phyloP scores from a whole-genome alignment of 2,888 invertebrate genomes.

The Synanthedon andrenaeformis region DNA sequence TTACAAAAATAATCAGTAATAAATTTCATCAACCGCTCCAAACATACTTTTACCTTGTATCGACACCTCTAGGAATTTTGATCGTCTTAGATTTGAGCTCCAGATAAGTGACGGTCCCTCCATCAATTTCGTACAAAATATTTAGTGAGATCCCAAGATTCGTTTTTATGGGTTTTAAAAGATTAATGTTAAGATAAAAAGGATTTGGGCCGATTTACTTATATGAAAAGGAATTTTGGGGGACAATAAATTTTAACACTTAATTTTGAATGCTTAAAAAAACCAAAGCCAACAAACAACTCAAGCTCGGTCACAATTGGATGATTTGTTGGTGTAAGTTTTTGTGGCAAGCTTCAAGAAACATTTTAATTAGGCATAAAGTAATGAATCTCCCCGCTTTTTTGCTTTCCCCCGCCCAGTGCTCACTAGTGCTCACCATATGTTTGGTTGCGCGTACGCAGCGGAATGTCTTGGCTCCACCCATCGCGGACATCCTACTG shows the following conservation, averaged over 20 bases:
- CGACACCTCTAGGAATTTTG: constrained; percentile 69
- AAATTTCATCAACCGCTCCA: constrained; percentile 27
- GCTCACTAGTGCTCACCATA: constrained; percentile 19
- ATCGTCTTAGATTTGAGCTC: constrained; percentile 49
- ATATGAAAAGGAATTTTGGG: constrained; percentile 38
- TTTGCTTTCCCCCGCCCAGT: constrained; percentile 4
- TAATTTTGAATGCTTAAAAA: constrained; percentile 6
- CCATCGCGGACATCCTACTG: constrained; percentile 40
- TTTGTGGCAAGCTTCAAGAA: not conserved
- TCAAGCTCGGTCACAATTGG: not conserved
- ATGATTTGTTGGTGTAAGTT: not conserved
- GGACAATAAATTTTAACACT: constrained; percentile 57
- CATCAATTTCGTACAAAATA: constrained; percentile 67
- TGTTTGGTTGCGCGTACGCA: constrained; percentile 33
- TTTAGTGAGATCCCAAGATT: constrained; percentile 62
- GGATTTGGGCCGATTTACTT: constrained; percentile 43
- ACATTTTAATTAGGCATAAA: constrained; percentile 14
- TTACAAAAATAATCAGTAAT: constrained; percentile 19
- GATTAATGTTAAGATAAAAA: constrained; percentile 62
- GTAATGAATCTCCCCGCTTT: constrained; percentile 16
- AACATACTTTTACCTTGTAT: constrained; percentile 52
- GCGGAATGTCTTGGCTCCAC: constrained; percentile 27
- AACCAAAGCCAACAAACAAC: not conserved
- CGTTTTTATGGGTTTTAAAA: constrained; percentile 59
- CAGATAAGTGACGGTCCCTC: constrained; percentile 53